These are phyloP conservation scores for Rhabdophis nuchalis DNA, from an alignment of 2,797 vertebrate species.

Conservation along the genomic window DNA sequence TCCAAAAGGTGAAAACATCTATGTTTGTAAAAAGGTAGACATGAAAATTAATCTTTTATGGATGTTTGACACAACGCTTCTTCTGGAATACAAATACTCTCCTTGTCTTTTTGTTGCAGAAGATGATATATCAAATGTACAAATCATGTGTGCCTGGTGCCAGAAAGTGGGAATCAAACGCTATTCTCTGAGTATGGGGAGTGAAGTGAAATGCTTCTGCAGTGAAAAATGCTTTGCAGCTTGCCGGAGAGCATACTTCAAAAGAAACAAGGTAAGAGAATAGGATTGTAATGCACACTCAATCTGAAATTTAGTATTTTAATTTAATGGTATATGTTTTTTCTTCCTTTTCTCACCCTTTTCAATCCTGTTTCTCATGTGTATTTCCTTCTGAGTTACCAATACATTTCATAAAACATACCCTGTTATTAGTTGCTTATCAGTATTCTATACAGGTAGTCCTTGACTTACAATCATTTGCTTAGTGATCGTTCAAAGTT, in stretches of 20 bases:
- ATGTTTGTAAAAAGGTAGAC: conserved; percentile 7
- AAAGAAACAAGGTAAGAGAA: conserved; percentile 95
- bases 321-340: conserved; percentile 42
- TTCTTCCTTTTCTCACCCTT: conserved; percentile 46
- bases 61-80: conserved; percentile 69
- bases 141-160: conserved; percentile 99
- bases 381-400: conserved; percentile 52
- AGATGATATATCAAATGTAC: conserved; percentile 93
- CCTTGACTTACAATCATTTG: not conserved
- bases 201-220: conserved; percentile 99
- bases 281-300: conserved; percentile 47
- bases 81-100: conserved; percentile 72
- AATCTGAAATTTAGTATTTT: conserved; percentile 38
- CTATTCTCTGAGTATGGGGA: conserved; percentile 99
- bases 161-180: conserved; percentile 98
- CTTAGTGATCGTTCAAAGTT: not conserved
- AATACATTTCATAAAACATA: conserved; percentile 47
- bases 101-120: conserved; percentile 83
- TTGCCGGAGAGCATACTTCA: conserved; percentile 97
- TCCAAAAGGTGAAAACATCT: conserved; percentile 30
- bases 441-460: conserved; percentile 33
- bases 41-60: conserved; percentile 38
- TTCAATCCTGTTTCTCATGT: not conserved
- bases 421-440: conserved; percentile 56
- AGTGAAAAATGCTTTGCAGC: conserved; percentile 99